A percentile compares a stretch with the other conserved stretches of the same genome.
Conservation (phyloP, 1,140 invertebrate genomes). For the Tetraneura akinire region DNA sequence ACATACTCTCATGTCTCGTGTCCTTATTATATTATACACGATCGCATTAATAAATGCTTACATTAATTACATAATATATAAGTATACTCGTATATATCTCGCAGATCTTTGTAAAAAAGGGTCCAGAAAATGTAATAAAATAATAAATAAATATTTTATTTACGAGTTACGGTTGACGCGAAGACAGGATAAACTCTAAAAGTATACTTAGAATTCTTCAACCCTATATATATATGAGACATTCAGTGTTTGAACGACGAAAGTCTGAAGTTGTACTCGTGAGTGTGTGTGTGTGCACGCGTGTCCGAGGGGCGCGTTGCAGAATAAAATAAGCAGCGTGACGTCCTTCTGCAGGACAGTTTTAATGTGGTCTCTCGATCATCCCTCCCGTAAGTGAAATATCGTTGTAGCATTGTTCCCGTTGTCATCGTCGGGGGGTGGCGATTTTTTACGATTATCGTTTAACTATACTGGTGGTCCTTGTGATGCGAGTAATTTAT, state of each 20-base stretch:
- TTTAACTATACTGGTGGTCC: conserved; percentile 41
- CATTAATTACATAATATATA: no score
- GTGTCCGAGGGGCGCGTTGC: conserved; percentile 33
- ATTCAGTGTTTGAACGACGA: no score
- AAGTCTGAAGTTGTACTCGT: background rate
- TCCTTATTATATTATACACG: no score
- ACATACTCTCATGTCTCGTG: no score
- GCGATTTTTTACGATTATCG: conserved; percentile 37
- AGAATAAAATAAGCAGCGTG: conserved; percentile 39
- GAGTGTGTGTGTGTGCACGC: background rate
- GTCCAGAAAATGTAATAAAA: no score
- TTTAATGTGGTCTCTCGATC: conserved; percentile 41
- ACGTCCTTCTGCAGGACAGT: conserved; percentile 37
- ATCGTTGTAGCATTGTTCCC: conserved; percentile 32
- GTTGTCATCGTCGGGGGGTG: conserved; percentile 30
- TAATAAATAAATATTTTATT: no score
- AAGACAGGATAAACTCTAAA: no score
- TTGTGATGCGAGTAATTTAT: conserved; percentile 27
- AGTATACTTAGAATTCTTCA: background rate
- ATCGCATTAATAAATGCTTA: no score
- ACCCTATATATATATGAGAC: no score
- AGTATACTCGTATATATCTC: no score
- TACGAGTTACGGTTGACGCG: no score
- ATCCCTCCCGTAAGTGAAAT: conserved; percentile 37
- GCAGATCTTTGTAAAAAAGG: no score